Base-by-base conservation (phyloP, 2,797 vertebrate genomes). In the Sylvia borin region DNA sequence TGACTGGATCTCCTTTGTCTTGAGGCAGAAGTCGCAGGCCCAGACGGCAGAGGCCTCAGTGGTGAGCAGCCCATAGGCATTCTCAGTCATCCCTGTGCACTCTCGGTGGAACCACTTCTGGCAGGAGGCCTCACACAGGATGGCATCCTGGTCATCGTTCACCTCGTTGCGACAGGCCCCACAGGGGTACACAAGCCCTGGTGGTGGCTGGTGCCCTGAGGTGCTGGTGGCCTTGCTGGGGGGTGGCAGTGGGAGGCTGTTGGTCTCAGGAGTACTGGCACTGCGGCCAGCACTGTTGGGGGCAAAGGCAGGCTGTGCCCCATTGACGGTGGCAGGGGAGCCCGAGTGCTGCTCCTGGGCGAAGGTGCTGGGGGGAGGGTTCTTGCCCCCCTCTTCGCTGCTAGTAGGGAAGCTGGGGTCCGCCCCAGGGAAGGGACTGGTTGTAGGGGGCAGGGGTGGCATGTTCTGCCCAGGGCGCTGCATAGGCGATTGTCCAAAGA, bases 21-120 rank as follows among this genome's bases (percentile, higher is more conserved):
- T 99, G 96, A 99, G 99, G 97, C 99, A 99, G 97, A 99, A 99
- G 88, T 99, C 99, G 5, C 99, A 99, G 96, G 99, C 99, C 99
- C 99, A 99, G 51, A 99, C 99, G 0, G 99, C 99, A 0, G 99
- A 98, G 31, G 98, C 99, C 97, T 99, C 99, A 0, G 99, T 98
- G 93, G 99, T 99, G 94, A 99, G 98, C 94, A 99, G 97, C 92
- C 99, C 99, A 0, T 99, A 99, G 24, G 99, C 99, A 0, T 98
- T 99, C 97, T 99, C 99, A 0, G 99, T 99, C 97, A 99, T 98
- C 55, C 99, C 99, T 0, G 99, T 99, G 97, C 99, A 99, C 92
- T 99, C 99, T 5, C 99, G 99, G 95, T 99, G 99, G 96, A 99
- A 99, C 99, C 99, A 99, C 93, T 99, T 99, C 88, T 99, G 99